These are phyloP conservation scores for Drosophila mimica DNA, from an alignment of 2,888 invertebrate genomes.

Conservation along the genomic window DNA sequence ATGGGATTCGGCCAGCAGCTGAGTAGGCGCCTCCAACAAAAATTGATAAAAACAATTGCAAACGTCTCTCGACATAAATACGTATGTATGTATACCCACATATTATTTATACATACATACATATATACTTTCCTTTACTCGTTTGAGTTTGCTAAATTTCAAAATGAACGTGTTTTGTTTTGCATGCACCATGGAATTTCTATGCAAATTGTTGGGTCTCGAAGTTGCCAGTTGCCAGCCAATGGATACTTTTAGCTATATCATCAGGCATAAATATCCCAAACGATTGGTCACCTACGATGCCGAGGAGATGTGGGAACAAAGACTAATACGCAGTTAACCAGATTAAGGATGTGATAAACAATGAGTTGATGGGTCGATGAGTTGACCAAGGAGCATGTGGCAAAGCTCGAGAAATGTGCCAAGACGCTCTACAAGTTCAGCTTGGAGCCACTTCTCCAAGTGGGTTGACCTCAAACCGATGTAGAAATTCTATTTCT, in stretches of 20 bases:
- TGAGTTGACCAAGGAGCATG: background rate
- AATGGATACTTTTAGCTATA: conserved; percentile 36
- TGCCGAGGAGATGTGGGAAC: conserved; percentile 49
- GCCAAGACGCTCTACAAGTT: conserved; percentile 35
- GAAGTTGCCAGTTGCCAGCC: too few relatives aligned
- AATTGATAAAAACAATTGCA: conserved; percentile 41
- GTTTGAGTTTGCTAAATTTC: conserved; percentile 22
- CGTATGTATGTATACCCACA: background rate
- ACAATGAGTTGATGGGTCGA: background rate
- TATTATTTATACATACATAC: background rate
- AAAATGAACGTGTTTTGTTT: background rate
- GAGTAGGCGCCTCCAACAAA: conserved; percentile 52
- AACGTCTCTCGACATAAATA: conserved; percentile 2
- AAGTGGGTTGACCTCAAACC: conserved; percentile 54
- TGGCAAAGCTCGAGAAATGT: conserved; percentile 28
- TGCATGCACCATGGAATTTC: conserved; percentile 26
- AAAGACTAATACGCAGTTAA: conserved; percentile 44
- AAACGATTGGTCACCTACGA: conserved; percentile 61
- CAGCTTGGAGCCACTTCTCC: background rate
- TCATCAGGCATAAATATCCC: conserved; percentile 55
- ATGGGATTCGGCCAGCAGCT: conserved; percentile 35
- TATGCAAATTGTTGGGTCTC: conserved; percentile 31
- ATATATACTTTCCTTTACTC: background rate
- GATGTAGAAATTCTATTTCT: conserved; percentile 58
- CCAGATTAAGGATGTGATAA: background rate